A percentile compares a stretch with the other conserved stretches of the same genome.
Evolutionary conservation across 1,140 invertebrate genomes (phyloP).

Genomic region (Brachionus paranguensis): DNA sequence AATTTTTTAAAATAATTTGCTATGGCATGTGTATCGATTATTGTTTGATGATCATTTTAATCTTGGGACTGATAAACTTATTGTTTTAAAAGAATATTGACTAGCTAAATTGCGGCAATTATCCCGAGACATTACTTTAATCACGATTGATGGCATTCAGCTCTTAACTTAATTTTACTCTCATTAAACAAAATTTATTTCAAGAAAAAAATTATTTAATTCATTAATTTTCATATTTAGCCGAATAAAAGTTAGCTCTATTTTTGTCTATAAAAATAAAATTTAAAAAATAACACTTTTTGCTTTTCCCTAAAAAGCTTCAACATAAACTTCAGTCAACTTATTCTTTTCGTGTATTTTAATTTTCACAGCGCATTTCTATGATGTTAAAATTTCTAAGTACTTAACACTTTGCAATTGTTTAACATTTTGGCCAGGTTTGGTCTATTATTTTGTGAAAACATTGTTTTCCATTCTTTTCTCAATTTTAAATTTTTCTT

Average conservation of each 20-base stretch:
- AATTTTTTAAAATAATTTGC: background rate
- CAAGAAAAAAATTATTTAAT: background rate
- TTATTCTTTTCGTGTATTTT: no score
- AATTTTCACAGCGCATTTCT: no score
- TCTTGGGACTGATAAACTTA: conserved; percentile 11
- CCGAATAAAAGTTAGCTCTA: background rate
- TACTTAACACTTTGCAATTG: no score
- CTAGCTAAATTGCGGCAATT: background rate
- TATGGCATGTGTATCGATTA: conserved; percentile 24
- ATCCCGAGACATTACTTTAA: background rate
- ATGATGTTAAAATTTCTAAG: no score
- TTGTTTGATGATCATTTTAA: conserved; percentile 4
- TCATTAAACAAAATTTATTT: background rate
- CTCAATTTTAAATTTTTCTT: no score
- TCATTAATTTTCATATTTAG: background rate
- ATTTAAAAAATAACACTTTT: no score
- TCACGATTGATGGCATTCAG: background rate
- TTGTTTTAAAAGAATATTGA: background rate
- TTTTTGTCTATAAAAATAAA: no score
- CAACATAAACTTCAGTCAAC: no score
- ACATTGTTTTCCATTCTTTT: no score
- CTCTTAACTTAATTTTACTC: background rate
- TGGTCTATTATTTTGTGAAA: no score
- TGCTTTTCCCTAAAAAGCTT: no score
- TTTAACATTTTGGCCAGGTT: no score